Evolutionary conservation across 2,797 vertebrate genomes (phyloP), one percentile per base, ranked within the genome.

Genomic region (Tolypeutes matacus): DNA sequence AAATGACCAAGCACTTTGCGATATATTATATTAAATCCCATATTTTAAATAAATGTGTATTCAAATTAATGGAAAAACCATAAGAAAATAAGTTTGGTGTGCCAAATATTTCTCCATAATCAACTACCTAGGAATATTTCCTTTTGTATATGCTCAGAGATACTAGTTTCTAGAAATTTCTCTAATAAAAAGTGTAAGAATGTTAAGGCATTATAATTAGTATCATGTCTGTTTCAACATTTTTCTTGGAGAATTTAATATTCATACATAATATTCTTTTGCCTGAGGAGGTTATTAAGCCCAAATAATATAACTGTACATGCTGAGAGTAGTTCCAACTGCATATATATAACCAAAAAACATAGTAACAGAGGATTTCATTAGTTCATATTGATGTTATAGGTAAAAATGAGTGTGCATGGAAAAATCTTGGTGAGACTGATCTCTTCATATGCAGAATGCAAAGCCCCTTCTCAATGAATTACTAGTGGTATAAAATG

Each of bases 171-270:
- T 85, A 93, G 58, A 86, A 94, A 93, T 73, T 81, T 20, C 64
- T 67, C n/a, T 83, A 90, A 76, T 34, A 82, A 94, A 95, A 95
- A 27, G 23, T 20, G 23, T 75, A 89, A 36, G 23, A 78, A 80
- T 94, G 81, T 1, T 67, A 82, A 93, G 65, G 23, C 49, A 42
- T 93, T 95, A 72, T 93, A 69, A 83, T 89, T 94, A 93, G 62
- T 96, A 73, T 39, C 95, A 15, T 83, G 21, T 27, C 11, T 89
- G 14, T 93, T 97, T 93, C 73, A 96, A 93, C 94, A n/a, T 0
- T 27, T 92, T 97, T 96, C 85, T 86, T 96, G 49, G 73, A 96
- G 95, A 97, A 97, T 78, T 11, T 78, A 96, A 96, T 90, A 95
- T 87, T 36, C 21, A 12, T 75, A 25, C 36, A 89, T 70, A 85